These are phyloP conservation scores for Drosophila rubida DNA, from an alignment of 2,888 invertebrate species.

Conservation along the genomic window DNA sequence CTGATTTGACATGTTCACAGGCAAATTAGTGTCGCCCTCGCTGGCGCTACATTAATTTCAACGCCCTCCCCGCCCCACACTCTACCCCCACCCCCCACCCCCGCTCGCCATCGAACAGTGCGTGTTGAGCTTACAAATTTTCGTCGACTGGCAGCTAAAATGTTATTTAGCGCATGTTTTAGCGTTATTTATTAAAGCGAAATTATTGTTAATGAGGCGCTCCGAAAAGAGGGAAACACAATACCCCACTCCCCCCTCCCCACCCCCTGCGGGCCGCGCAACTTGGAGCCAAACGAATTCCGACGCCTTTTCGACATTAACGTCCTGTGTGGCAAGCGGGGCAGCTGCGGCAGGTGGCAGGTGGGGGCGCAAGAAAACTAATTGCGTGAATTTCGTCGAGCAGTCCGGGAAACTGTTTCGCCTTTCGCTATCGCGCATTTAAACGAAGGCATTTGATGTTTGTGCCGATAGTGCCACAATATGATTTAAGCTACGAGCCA, in stretches of 20 bases:
- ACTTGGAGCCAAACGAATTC: conserved; percentile 52
- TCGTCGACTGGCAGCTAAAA: conserved; percentile 65
- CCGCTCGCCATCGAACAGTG: conserved; percentile 19
- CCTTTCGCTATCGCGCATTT: conserved; percentile 73
- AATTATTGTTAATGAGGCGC: conserved; percentile 80
- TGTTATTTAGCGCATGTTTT: conserved; percentile 81
- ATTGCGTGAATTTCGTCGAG: conserved; percentile 71
- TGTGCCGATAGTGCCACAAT: conserved; percentile 74
- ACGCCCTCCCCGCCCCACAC: conserved; percentile 41
- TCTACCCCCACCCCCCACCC: background rate
- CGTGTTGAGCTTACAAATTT: conserved; percentile 67
- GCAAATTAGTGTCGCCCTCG: conserved; percentile 78
- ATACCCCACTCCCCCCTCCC: background rate
- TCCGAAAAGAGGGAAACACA: conserved; percentile 6
- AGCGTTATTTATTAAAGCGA: conserved; percentile 78
- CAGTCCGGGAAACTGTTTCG: conserved; percentile 53
- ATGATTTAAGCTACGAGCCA: conserved; percentile 65
- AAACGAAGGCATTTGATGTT: conserved; percentile 80
- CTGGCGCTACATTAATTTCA: conserved; percentile 75
- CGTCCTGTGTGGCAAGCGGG: background rate
- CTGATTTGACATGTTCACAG: conserved; percentile 82
- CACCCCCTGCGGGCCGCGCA: no score
- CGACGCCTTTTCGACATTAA: conserved; percentile 76
- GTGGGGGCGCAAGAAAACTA: conserved; percentile 46
- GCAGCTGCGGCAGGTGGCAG: background rate